Conservation (phyloP, 2,888 invertebrate genomes). For the Rotaria macrura region DNA sequence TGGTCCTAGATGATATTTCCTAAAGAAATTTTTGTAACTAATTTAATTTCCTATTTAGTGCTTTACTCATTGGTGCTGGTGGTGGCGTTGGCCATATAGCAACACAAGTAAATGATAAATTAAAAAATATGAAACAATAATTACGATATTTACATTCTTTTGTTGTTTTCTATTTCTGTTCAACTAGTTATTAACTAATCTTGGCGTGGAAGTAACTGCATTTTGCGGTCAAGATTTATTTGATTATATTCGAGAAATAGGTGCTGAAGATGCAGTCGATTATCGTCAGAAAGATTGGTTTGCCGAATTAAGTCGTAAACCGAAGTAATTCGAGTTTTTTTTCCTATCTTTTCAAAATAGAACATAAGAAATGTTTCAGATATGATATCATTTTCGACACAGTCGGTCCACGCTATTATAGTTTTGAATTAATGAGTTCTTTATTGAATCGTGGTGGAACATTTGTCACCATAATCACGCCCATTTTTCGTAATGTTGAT, state of each 20-base stretch:
- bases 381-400: not conserved
- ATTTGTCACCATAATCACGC: not conserved
- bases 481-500: not conserved
- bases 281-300: not conserved
- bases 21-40: too few species aligned
- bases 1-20: too few species aligned
- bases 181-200: not conserved
- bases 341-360: too few species aligned
- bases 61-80: not conserved
- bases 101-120: not conserved
- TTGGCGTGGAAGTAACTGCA: not conserved
- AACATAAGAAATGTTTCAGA: not conserved
- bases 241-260: not conserved
- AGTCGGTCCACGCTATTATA: not conserved
- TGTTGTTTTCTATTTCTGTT: not conserved
- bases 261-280: not conserved
- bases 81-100: constrained; percentile 14
- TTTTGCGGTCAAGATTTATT: not conserved
- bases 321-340: not conserved
- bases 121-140: too few species aligned
- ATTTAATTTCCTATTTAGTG: not conserved
- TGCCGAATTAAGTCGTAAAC: not conserved
- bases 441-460: not conserved
- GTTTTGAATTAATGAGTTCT: not conserved
- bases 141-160: too few species aligned